A percentile compares a stretch with the other conserved stretches of the same genome.
phyloP scores from a whole-genome alignment of 2,113 vertebrate genomes.

The Psittacula cyanocephala region DNA sequence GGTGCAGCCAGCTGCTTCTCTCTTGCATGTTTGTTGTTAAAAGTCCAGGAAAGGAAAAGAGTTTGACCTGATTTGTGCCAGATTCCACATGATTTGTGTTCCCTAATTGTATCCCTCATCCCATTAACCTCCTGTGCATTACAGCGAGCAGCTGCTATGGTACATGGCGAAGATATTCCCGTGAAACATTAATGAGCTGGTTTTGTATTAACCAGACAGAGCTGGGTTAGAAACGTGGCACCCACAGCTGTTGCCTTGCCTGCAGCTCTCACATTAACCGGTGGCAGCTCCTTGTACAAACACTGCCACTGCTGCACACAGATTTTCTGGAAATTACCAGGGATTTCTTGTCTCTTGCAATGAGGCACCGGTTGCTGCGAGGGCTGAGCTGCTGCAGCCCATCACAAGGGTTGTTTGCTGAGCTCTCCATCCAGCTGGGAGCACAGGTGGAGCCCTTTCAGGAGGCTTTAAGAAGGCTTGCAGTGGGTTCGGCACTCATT shows the following conservation, averaged over 20 bases:
- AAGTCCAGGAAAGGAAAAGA: neutral
- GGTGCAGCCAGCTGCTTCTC: neutral
- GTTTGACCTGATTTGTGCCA: neutral
- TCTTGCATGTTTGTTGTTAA: neutral
- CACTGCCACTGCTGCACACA: neutral
- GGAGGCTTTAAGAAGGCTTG: neutral
- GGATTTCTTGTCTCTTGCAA: neutral
- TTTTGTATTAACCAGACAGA: neutral
- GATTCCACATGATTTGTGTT: neutral
- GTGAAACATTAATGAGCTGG: neutral
- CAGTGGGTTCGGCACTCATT: neutral
- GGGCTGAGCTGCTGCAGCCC: neutral
- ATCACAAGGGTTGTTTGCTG: neutral
- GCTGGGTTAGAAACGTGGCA: neutral
- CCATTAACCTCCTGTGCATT: neutral
- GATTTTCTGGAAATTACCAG: neutral
- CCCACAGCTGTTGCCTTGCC: neutral
- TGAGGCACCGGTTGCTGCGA: rapidly evolving
- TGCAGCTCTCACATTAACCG: neutral
- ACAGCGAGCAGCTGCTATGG: neutral
- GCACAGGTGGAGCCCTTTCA: rapidly evolving
- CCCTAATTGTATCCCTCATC: neutral
- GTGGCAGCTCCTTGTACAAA: neutral
- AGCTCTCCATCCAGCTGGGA: neutral
- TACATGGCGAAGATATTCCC: rapidly evolving